Percentiles rank a stretch among this genome's conserved stretches.
Conservation (phyloP, 2,113 vertebrate genomes). For the Strix aluco region DNA sequence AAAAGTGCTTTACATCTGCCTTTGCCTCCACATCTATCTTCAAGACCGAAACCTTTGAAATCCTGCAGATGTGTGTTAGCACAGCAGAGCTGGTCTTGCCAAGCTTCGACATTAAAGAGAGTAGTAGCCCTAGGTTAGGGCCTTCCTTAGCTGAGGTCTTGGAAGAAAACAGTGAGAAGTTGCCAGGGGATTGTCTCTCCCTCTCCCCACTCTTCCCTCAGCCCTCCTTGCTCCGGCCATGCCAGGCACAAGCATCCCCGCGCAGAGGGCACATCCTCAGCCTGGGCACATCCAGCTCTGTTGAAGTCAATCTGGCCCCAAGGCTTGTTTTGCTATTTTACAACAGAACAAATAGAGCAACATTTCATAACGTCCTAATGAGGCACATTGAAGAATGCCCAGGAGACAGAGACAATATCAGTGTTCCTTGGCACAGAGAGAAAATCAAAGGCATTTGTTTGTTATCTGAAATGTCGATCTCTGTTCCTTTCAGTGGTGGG, state of each 20-base stretch:
- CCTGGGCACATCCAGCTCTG: neutral
- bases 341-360: constrained; percentile 29
- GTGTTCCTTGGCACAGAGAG: constrained; percentile 35
- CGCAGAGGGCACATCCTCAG: neutral
- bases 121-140: neutral
- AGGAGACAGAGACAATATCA: constrained; percentile 54
- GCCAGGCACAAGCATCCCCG: accelerated
- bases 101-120: accelerated
- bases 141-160: neutral
- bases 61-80: neutral
- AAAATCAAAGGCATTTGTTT: constrained; percentile 58
- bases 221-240: neutral
- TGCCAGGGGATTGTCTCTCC: neutral
- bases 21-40: neutral
- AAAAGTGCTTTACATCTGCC: neutral
- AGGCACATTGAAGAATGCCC: constrained; percentile 44
- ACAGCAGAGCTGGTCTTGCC: neutral
- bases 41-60: neutral
- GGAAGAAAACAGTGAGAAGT: neutral
- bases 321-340: constrained; percentile 42
- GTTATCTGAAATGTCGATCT: constrained; percentile 48
- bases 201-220: neutral
- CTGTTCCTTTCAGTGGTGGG: neutral
- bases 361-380: constrained; percentile 40
- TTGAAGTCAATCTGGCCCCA: neutral